A percentile compares a stretch with the other conserved stretches of the same genome.
These are phyloP conservation scores for Drosophila sproati DNA, from an alignment of 1,140 invertebrate genomes.

Conservation along the genomic window DNA sequence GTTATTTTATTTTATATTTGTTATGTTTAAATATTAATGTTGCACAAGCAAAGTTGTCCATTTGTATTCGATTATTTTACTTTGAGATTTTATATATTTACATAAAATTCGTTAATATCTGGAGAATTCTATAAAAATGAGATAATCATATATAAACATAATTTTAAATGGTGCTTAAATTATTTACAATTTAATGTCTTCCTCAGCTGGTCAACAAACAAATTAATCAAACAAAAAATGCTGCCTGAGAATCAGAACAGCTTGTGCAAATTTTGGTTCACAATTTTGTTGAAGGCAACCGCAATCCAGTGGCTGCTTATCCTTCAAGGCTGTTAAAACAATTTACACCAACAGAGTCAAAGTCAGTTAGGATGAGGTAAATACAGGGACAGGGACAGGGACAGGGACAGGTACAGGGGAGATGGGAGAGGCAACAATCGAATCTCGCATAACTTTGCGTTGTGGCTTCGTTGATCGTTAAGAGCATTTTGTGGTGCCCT, in stretches of 20 bases:
- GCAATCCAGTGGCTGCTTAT: conserved; percentile 61
- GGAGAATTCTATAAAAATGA: neutral
- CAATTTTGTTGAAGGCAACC: conserved; percentile 47
- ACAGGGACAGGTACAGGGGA: neutral
- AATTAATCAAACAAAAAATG: conserved; percentile 15
- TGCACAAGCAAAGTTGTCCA: too few relatives aligned
- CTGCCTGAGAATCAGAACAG: conserved; percentile 3
- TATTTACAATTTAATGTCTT: conserved; percentile 2
- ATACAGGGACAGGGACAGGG: neutral
- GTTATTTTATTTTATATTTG: too few relatives aligned
- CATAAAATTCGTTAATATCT: neutral
- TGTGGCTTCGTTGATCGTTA: conserved; percentile 63
- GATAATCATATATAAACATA: neutral
- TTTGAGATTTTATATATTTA: neutral
- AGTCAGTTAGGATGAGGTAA: conserved; percentile 17
- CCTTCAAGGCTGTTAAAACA: conserved; percentile 81
- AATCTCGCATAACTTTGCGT: conserved; percentile 73
- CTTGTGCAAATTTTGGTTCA: conserved; percentile 48
- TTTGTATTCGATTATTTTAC: neutral
- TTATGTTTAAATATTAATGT: too few relatives aligned
- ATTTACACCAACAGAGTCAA: conserved; percentile 64
- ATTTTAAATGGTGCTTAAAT: neutral
- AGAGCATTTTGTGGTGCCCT: conserved; percentile 58
- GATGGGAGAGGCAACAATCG: conserved; percentile 34
- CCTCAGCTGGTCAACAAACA: conserved; percentile 7